Evolutionary conservation across 1,140 invertebrate genomes (phyloP), one percentile per base, ranked within the genome.

Genomic region (Nasonia longicornis): DNA sequence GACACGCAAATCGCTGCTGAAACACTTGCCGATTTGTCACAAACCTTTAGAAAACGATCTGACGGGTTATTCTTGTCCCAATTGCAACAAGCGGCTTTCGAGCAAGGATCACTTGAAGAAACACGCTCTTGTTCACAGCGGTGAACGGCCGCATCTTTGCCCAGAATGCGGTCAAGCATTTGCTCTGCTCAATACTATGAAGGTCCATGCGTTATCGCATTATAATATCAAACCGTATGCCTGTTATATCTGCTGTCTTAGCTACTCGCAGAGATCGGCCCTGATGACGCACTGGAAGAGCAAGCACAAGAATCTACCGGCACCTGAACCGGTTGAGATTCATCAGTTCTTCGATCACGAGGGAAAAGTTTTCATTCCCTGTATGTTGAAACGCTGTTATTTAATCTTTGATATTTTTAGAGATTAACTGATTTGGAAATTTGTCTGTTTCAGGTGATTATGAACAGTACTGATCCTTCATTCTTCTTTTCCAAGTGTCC

Each of bases 21-120:
- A 88, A 0, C 90, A 91, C 66, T 87, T 87, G 14, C 82, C 88
- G 8, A 84, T 88, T 1, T 83, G 86, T 29, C 89, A 90, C 83
- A 89, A 38, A 81, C 91, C 1, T 89, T 89, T 0, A 89, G 94
- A 79, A 91, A 91, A 92, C 48, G 93, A 93, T 2, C 92, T 92
- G 64, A 91, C 92, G 75, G 91, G 93, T 69, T 92, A 92, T 86
- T 88, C 93, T 0, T 95, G 94, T 89, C 93, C 94, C 85, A 93
- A 96, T 45, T 96, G 96, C 89, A 93, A 93, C 29, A 97, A 97
- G 90, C 93, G 94, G 74, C 93, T 98, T 52, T 93, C 93, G 22
- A 93, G 92, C 66, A 92, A 93, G 10, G 94, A 95, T 78, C 94
- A 95, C 82, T 89, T 95, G 73, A 95, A 94, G 87, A 94, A 94